A percentile compares a stretch with the other conserved stretches of the same genome.
Conservation (phyloP, 2,113 vertebrate genomes). For the Emberiza fucata region DNA sequence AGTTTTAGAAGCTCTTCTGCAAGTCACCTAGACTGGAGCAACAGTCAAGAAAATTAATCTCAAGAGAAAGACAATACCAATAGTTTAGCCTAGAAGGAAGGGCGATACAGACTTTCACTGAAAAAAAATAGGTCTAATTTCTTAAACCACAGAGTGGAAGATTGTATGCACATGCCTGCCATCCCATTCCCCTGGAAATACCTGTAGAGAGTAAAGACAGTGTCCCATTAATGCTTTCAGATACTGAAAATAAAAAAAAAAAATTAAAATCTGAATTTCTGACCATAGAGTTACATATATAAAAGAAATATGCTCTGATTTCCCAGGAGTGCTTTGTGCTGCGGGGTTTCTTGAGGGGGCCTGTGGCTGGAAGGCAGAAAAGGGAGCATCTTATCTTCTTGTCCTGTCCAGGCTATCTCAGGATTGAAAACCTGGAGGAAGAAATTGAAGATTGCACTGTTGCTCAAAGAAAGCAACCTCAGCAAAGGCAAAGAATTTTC, state of each 20-base stretch:
- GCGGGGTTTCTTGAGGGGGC: background rate
- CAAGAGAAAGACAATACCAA: background rate
- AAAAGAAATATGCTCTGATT: background rate
- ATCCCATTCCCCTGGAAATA: background rate
- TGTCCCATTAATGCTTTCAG: background rate
- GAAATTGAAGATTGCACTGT: background rate
- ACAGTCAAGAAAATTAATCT: background rate
- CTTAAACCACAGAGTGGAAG: background rate
- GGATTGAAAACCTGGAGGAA: background rate
- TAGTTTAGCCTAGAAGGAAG: background rate
- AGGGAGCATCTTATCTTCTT: background rate
- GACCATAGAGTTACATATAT: fast-evolving
- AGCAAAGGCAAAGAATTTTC: background rate
- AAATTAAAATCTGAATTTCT: background rate
- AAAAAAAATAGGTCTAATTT: background rate
- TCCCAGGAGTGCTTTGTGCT: background rate
- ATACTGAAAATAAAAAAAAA: background rate
- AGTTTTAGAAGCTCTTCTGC: background rate
- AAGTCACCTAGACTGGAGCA: background rate
- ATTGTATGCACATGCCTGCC: background rate
- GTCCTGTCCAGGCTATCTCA: background rate
- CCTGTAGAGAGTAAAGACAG: background rate
- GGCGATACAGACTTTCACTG: background rate
- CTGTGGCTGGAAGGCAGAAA: background rate
- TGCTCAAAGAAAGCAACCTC: background rate